These are phyloP conservation scores for Cryptus armator DNA, from an alignment of 2,888 invertebrate species.

Conservation along the genomic window DNA sequence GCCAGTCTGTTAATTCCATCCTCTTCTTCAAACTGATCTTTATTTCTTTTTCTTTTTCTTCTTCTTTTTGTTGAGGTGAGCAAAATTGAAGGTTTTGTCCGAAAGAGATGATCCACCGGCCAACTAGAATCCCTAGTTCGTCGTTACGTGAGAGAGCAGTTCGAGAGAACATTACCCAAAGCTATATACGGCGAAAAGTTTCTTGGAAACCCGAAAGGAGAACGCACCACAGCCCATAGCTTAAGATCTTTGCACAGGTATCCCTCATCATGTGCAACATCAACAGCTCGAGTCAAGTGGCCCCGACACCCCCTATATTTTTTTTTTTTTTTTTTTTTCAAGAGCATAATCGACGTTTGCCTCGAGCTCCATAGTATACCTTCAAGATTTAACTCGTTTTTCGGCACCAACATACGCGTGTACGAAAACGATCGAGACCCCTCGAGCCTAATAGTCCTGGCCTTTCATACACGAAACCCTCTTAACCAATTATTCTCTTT, in stretches of 20 bases:
- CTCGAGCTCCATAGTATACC: conserved; percentile 58
- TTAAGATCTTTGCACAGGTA: conserved; percentile 39
- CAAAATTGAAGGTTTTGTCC: not conserved
- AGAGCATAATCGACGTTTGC: conserved; percentile 69
- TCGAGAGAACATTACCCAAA: conserved; percentile 80
- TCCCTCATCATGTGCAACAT: conserved; percentile 53
- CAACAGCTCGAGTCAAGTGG: conserved; percentile 58
- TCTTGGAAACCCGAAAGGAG: conserved; percentile 77
- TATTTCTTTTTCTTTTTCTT: not conserved
- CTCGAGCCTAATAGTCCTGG: conserved; percentile 67
- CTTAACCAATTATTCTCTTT: conserved; percentile 8
- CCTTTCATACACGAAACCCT: conserved; percentile 53
- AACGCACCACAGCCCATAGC: not conserved
- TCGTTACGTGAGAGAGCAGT: conserved; percentile 81
- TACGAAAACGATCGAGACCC: conserved; percentile 65
- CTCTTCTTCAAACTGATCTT: not conserved
- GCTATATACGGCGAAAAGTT: conserved; percentile 71
- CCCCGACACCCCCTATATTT: conserved; percentile 44
- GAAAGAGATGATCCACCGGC: conserved; percentile 7
- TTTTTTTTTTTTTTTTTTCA: conserved; percentile 1
- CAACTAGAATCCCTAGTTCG: not conserved
- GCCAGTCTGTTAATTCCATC: not conserved
- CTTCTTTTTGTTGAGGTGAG: not conserved
- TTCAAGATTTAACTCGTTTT: conserved; percentile 69
- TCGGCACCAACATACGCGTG: conserved; percentile 51